Percentiles rank a stretch among this genome's conserved stretches.
These are phyloP conservation scores for Gambusia holbrooki DNA, from an alignment of 2,113 vertebrate species.

Conservation along the genomic window DNA sequence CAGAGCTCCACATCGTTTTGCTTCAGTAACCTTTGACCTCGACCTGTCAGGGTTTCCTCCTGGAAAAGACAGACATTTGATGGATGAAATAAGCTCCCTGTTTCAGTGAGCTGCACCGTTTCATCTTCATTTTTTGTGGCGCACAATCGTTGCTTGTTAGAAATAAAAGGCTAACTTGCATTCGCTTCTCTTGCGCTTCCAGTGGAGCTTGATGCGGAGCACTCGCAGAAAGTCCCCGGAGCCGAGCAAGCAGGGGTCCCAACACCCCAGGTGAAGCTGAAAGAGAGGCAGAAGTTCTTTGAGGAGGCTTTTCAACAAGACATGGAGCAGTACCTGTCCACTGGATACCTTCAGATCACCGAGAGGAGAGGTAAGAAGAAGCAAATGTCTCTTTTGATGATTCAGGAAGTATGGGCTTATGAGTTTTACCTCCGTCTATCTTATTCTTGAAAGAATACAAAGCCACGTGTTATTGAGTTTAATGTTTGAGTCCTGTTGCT, in stretches of 20 bases:
- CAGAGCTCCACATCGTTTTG: slow-evolving; percentile 14
- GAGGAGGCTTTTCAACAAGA: slow-evolving; percentile 99
- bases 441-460: not conserved
- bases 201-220: slow-evolving; percentile 91
- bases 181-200: slow-evolving; percentile 6
- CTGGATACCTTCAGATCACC: slow-evolving; percentile 93
- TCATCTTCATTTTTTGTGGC: not conserved
- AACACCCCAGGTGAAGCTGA: slow-evolving; percentile 85
- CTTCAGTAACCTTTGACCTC: slow-evolving; percentile 19
- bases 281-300: slow-evolving; percentile 96
- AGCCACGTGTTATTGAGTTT: too few species aligned
- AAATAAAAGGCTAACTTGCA: not conserved
- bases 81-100: too few species aligned
- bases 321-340: slow-evolving; percentile 97
- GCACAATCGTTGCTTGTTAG: too few species aligned
- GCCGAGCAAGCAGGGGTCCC: slow-evolving; percentile 85
- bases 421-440: not conserved
- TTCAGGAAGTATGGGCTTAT: not conserved
- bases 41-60: not conserved
- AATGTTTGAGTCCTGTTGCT: not conserved
- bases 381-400: slow-evolving; percentile 1
- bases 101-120: not conserved
- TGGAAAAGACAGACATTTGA: not conserved
- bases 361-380: slow-evolving; percentile 89
- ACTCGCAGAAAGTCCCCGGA: slow-evolving; percentile 87